Evolutionary conservation across 92 coral and sea anemone genomes (phyloP), one percentile per base, ranked within the genome.

Genomic region (Actinostola sp.): DNA sequence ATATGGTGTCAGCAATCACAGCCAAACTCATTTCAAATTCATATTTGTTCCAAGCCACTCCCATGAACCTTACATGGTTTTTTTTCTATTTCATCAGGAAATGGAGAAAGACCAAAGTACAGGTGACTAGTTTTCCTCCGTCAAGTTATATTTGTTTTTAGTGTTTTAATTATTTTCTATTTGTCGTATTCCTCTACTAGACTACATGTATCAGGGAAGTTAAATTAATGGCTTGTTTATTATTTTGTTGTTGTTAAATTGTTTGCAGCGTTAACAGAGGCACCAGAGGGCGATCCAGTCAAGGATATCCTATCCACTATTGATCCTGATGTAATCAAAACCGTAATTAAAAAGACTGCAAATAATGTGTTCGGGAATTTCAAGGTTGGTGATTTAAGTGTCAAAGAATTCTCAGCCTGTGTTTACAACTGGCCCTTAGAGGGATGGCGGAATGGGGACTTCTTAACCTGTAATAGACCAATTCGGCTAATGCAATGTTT

Each of bases 341-440:
- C 73, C 45, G 67, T 87, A 16, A 89, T 87, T 31, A 88, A 72
- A 38, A 88, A 84, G 66, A 86, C 87, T 1, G 96, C 98, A 4
- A 92, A 75, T 26, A 91, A 88, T 23, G 71, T 89, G 29, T 81
- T 93, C 21, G 96, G 90, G 31, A 88, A 82, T 67, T 83, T 93
- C 61, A 88, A 93, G 98, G 96, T 93, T 50, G 19, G 76, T n/a
- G n/a, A n/a, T n/a, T n/a, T 53, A n/a, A 8, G 16, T 20, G 5
- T 36, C 8, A 44, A 28, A 25, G 28, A 13, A 26, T 26, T n/a
- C n/a, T n/a, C n/a, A n/a, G n/a, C n/a, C n/a, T n/a, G n/a, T n/a
- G n/a, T n/a, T n/a, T n/a, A n/a, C n/a, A n/a, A n/a, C n/a, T n/a
- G n/a, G n/a, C n/a, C n/a, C n/a, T n/a, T n/a, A n/a, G n/a, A n/a